phyloP scores from a whole-genome alignment of 2,113 vertebrate species.

The Paedocypris sp. region DNA sequence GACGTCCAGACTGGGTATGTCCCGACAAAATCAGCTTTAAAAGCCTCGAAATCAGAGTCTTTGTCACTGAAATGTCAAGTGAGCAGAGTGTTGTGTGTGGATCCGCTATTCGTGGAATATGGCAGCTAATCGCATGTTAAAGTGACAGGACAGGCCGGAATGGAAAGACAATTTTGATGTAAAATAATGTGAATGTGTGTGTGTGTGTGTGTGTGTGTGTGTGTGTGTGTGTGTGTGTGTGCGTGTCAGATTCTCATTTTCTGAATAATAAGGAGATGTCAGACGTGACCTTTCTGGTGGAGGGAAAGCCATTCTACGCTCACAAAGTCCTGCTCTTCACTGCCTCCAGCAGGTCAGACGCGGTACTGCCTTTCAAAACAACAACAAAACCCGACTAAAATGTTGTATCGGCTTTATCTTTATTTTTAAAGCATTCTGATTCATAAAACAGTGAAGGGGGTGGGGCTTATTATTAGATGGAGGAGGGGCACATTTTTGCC shows the following conservation, averaged over 20 bases:
- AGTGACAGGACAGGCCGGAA: neutral
- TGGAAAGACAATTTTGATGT: neutral
- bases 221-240: too few species aligned
- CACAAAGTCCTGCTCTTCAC: constrained; percentile 94
- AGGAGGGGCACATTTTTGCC: too few species aligned
- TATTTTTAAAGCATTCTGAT: too few species aligned
- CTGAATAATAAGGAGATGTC: constrained; percentile 99
- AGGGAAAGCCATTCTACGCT: constrained; percentile 92
- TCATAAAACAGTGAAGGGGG: too few species aligned
- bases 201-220: too few species aligned
- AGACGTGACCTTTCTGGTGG: constrained; percentile 93
- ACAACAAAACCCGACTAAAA: too few species aligned
- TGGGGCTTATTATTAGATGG: too few species aligned
- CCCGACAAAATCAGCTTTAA: too few species aligned
- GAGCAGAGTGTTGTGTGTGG: neutral
- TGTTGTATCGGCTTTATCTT: too few species aligned
- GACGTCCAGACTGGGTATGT: constrained; percentile 79
- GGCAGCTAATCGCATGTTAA: neutral
- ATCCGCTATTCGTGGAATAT: neutral
- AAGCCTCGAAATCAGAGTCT: too few species aligned
- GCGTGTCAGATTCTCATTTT: constrained; percentile 83
- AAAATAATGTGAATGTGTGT: too few species aligned
- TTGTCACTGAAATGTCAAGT: neutral
- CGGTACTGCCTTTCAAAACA: neutral
- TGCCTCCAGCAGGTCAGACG: constrained; percentile 77